Evolutionary conservation across 2,113 vertebrate genomes (phyloP).

Genomic region (Brachyhypopomus gauderio): DNA sequence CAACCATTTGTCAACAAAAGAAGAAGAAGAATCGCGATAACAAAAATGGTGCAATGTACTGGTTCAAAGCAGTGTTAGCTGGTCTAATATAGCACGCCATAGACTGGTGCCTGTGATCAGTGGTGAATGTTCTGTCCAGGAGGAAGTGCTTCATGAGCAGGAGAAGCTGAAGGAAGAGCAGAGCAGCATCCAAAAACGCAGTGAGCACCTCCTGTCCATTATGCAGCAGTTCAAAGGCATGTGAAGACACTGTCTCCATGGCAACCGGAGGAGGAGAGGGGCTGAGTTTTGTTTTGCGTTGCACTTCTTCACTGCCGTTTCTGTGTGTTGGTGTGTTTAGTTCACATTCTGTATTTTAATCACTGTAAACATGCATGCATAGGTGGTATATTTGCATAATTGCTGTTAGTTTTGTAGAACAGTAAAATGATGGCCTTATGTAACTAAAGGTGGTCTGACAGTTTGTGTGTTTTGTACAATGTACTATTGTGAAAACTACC

Average conservation of each 20-base stretch:
- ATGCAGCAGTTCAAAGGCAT: constrained; percentile 86
- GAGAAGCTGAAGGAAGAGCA: constrained; percentile 77
- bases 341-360: constrained; percentile 13
- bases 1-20: background rate
- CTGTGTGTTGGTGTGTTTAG: background rate
- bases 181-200: constrained; percentile 73
- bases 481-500: background rate
- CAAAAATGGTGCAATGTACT: background rate
- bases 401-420: constrained; percentile 12
- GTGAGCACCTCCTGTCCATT: constrained; percentile 80
- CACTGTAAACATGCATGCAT: background rate
- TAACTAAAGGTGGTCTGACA: constrained; percentile 1
- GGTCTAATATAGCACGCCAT: background rate
- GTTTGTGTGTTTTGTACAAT: background rate
- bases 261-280: constrained; percentile 51
- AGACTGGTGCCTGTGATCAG: background rate
- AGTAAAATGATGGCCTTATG: constrained; percentile 19
- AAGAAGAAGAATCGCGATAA: background rate
- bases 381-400: constrained; percentile 22
- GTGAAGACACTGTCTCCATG: constrained; percentile 66
- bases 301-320: constrained; percentile 45
- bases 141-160: constrained; percentile 72
- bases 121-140: constrained; percentile 57
- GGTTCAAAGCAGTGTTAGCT: background rate
- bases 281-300: constrained; percentile 48